Conservation (phyloP, 1,140 invertebrate species). For the Drosophila yakuba region DNA sequence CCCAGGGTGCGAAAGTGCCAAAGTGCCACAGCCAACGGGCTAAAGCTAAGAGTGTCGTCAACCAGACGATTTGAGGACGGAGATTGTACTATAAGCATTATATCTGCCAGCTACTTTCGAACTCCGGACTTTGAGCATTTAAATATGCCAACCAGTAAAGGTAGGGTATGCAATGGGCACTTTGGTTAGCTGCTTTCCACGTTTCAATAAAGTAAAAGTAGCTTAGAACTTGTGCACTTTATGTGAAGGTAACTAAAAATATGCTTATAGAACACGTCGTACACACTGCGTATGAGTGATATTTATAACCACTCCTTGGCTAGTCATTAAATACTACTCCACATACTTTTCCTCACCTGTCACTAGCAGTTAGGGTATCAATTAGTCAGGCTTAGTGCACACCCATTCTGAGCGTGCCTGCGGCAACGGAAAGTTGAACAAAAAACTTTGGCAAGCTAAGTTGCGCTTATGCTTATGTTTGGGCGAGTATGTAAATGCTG, state of each 20-base stretch:
- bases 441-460: slow-evolving; percentile 58
- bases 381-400: slow-evolving; percentile 2
- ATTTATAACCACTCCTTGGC: neutral
- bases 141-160: slow-evolving; percentile 46
- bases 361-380: slow-evolving; percentile 20
- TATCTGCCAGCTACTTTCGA: slow-evolving; percentile 53
- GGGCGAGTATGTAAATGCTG: slow-evolving; percentile 65
- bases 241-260: neutral
- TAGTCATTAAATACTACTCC: neutral
- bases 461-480: slow-evolving; percentile 62
- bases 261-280: neutral
- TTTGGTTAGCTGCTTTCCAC: neutral
- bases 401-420: slow-evolving; percentile 5
- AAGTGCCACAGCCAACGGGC: slow-evolving; percentile 23
- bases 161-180: slow-evolving; percentile 5
- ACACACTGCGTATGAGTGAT: slow-evolving; percentile 14
- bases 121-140: slow-evolving; percentile 50
- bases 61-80: slow-evolving; percentile 59
- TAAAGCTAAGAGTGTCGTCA: slow-evolving; percentile 53
- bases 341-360: neutral
- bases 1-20: slow-evolving; percentile 21
- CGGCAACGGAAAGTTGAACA: slow-evolving; percentile 53
- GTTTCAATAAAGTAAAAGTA: neutral
- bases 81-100: slow-evolving; percentile 55
- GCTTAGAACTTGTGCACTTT: neutral